Conservation (phyloP, 2,888 invertebrate genomes). For the Cenopis cana region DNA sequence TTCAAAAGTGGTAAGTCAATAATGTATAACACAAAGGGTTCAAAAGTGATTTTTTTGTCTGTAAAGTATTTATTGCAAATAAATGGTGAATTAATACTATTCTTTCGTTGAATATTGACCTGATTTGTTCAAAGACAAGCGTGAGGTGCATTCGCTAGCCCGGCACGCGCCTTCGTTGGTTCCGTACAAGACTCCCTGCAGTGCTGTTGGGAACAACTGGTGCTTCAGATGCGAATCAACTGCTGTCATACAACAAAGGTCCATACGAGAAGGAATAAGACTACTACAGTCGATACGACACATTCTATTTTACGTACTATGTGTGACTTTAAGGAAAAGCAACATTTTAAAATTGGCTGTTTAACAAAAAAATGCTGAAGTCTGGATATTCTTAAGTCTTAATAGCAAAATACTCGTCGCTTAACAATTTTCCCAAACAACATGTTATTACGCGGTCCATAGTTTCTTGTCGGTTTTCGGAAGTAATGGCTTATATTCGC, state of each 20-base stretch:
- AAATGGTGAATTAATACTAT: constrained; percentile 73
- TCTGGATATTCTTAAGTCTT: neutral
- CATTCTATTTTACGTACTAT: neutral
- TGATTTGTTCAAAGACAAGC: constrained; percentile 71
- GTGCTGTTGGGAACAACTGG: constrained; percentile 61
- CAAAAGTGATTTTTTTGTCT: constrained; percentile 64
- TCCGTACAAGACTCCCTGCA: constrained; percentile 63
- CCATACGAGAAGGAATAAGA: constrained; percentile 37
- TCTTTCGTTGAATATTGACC: constrained; percentile 75
- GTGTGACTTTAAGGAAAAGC: neutral
- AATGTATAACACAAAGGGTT: constrained; percentile 79
- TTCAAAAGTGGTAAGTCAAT: constrained; percentile 79
- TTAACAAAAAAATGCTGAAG: neutral
- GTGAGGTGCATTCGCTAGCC: constrained; percentile 58
- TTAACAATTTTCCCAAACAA: neutral
- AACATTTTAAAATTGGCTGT: constrained; percentile 5
- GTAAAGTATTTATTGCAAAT: constrained; percentile 79
- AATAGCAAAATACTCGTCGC: neutral
- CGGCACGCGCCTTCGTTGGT: constrained; percentile 62
- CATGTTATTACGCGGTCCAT: constrained; percentile 4
- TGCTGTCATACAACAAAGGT: constrained; percentile 39
- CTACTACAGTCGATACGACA: constrained; percentile 2
- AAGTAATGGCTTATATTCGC: neutral
- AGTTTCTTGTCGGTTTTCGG: neutral
- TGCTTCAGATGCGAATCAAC: constrained; percentile 62